Evolutionary conservation across 2,888 invertebrate species (phyloP).

Genomic region (Sphecodes monilicornis): DNA sequence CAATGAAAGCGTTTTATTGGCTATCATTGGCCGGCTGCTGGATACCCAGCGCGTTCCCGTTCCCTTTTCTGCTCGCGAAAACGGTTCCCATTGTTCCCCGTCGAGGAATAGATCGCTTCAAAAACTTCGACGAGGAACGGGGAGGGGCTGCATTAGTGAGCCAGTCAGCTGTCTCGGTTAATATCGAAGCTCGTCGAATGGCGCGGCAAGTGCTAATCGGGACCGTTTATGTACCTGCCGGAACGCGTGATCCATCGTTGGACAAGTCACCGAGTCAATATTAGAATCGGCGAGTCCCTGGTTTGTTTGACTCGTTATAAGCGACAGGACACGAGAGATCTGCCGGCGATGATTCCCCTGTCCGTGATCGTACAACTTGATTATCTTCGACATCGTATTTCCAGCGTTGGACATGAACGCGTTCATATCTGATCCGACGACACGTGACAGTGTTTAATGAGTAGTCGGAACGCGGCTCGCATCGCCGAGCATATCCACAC

Average conservation of each 20-base stretch:
- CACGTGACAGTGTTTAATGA: constrained; percentile 51
- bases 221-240: background rate
- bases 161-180: background rate
- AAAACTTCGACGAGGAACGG: background rate
- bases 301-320: background rate
- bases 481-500: constrained; percentile 1
- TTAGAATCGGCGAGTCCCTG: background rate
- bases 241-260: background rate
- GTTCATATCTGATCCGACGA: constrained; percentile 31
- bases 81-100: constrained; percentile 55
- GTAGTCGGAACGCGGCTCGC: constrained; percentile 31
- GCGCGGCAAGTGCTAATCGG: background rate
- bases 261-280: background rate
- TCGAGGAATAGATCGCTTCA: constrained; percentile 5
- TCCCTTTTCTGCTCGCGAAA: constrained; percentile 43
- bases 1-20: constrained; percentile 63
- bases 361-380: constrained; percentile 1
- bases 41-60: constrained; percentile 35
- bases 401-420: background rate
- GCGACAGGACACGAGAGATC: constrained; percentile 12
- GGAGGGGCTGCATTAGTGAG: constrained; percentile 12
- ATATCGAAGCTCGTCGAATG: background rate
- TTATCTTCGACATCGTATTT: constrained; percentile 14
- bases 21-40: constrained; percentile 60
- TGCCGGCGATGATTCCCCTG: background rate